Conservation (phyloP, 2,797 vertebrate species). For the Tinamus major region DNA sequence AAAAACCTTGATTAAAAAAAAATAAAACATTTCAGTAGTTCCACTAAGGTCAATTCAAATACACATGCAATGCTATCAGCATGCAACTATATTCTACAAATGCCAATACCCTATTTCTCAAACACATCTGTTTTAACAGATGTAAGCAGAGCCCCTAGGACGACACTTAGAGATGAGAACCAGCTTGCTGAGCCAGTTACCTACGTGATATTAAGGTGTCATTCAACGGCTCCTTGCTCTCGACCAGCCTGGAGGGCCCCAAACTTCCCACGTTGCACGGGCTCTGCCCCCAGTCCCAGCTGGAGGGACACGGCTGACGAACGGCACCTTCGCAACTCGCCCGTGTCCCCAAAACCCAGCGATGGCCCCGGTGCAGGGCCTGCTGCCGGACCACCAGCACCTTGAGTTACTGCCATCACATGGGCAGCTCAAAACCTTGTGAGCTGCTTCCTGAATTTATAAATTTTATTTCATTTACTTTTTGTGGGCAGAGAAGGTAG, state of each 20-base stretch:
- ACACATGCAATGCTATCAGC: neutral
- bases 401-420: neutral
- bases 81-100: neutral
- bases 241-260: neutral
- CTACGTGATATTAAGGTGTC: neutral
- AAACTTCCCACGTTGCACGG: accelerated
- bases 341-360: accelerated
- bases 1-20: neutral
- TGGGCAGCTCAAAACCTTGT: neutral
- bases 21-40: neutral
- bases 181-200: neutral
- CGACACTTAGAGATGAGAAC: accelerated
- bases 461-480: neutral
- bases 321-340: accelerated
- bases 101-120: neutral
- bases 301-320: neutral
- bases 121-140: neutral
- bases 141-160: neutral
- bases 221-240: neutral
- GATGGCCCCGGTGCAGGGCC: neutral
- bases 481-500: neutral
- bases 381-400: accelerated
- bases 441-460: neutral
- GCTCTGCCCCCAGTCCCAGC: accelerated
- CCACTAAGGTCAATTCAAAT: neutral